Conservation (phyloP, 2,797 vertebrate species). For the Pogonophryne albipinna region DNA sequence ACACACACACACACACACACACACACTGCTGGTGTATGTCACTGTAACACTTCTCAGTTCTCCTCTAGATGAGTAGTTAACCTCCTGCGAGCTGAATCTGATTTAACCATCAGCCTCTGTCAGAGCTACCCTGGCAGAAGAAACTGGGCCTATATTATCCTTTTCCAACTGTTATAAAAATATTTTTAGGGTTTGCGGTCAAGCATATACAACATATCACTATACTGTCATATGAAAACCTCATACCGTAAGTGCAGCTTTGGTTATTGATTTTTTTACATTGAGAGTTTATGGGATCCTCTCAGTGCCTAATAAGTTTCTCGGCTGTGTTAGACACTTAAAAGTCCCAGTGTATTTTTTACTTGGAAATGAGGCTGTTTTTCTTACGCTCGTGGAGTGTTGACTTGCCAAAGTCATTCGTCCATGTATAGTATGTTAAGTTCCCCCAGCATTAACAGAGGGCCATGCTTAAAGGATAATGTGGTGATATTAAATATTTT, state of each 20-base stretch:
- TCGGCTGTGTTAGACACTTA: conserved; percentile 42
- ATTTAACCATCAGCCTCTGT: conserved; percentile 75
- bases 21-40: conserved; percentile 49
- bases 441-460: conserved; percentile 10
- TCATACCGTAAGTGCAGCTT: conserved; percentile 50
- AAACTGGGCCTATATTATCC: conserved; percentile 65
- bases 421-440: conserved; percentile 16
- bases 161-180: conserved; percentile 72
- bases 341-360: conserved; percentile 34
- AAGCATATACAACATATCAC: conserved; percentile 64
- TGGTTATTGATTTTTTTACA: conserved; percentile 63
- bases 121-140: conserved; percentile 58
- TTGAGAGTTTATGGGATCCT: conserved; percentile 53
- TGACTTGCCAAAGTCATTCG: conserved; percentile 28
- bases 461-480: not conserved
- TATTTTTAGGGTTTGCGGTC: conserved; percentile 67
- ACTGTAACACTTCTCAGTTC: conserved; percentile 49
- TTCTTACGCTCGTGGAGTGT: conserved; percentile 26
- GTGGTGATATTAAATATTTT: not conserved
- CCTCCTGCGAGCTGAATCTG: conserved; percentile 62
- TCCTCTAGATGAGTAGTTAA: conserved; percentile 67
- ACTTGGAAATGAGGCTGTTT: conserved; percentile 47
- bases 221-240: conserved; percentile 65
- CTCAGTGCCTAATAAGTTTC: conserved; percentile 58
- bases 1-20: conserved; percentile 21